Base-by-base conservation (phyloP, 1,140 invertebrate genomes). In the Danaus plexippus region DNA sequence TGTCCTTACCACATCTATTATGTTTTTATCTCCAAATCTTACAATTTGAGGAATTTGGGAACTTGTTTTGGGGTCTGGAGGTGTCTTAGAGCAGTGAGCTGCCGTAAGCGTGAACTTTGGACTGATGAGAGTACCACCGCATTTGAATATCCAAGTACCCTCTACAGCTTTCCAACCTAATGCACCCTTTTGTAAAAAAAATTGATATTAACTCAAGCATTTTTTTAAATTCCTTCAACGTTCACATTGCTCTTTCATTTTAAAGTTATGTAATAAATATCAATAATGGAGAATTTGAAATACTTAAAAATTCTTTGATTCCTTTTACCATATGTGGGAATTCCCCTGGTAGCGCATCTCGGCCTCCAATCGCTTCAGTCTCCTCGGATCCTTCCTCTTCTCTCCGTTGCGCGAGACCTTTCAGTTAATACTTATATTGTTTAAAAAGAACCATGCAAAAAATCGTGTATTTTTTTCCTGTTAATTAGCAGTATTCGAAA, bases 71-170 rank as follows among this genome's bases (percentile, higher is more conserved):
- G 66, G 47, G 11, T 74, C 67, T 7, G 43, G 10, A 7, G 47
- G 11, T 1, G 70, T 64, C 8, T 18, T 66, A 1, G 71, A 64
- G 11, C 77, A 78, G 42, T 80, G 75, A 8, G 74, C 75, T 6
- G 75, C 75, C 0, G 75, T 77, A 11, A 80, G 46, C 1, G 75
- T 45, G 41, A 60, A 77, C 47, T 67, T 77, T 0, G 52, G 10
- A 22, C 77, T 80, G 45, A 80, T 73, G 0, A 80, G 60, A 3
- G 75, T 59, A 22, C 71, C 65, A 11, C 73, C 77, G 52, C 77
- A 80, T 44, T 66, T 71, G 22, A 78, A 78, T 13, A 73, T 47
- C 70, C 71, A 78, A 4, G 54, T 55, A 1, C 66, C 66, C 1
- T 49, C n/a, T 22, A 42, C 43, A 11, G 57, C 61, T 12, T 57